phyloP scores from a whole-genome alignment of 2,888 invertebrate genomes.

The Agapostemon virescens region DNA sequence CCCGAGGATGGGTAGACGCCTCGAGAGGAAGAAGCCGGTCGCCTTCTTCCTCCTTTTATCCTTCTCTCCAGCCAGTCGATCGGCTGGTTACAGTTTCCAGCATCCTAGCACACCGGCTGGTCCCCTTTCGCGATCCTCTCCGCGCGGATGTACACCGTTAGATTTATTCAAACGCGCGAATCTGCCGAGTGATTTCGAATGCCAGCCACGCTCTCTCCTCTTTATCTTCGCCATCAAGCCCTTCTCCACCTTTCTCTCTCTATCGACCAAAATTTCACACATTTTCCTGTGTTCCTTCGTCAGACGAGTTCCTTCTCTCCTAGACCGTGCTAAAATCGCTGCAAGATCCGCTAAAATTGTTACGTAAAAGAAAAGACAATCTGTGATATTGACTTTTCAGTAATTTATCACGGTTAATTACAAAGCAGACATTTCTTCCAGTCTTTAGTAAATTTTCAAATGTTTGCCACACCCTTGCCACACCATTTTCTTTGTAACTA shows the following conservation, averaged over 20 bases:
- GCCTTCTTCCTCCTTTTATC: slow-evolving; percentile 27
- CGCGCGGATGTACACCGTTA: slow-evolving; percentile 63
- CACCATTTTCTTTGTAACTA: too few relatives aligned
- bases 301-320: background rate
- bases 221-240: background rate
- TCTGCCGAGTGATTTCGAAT: slow-evolving; percentile 56
- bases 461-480: too few relatives aligned
- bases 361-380: too few relatives aligned
- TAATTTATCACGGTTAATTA: too few relatives aligned
- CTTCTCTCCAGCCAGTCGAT: slow-evolving; percentile 21
- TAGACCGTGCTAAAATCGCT: background rate
- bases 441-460: too few relatives aligned
- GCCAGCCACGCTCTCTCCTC: slow-evolving; percentile 28
- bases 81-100: background rate
- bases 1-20: background rate
- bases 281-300: slow-evolving; percentile 12
- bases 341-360: too few relatives aligned
- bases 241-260: background rate
- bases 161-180: slow-evolving; percentile 66
- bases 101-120: background rate
- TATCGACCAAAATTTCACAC: background rate
- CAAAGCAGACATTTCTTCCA: too few relatives aligned
- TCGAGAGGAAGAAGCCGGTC: slow-evolving; percentile 22
- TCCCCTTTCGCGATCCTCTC: slow-evolving; percentile 20
- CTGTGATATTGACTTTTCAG: too few relatives aligned